These are phyloP conservation scores for Pseudolycoriella hygida DNA, from an alignment of 2,888 invertebrate genomes.

Conservation along the genomic window DNA sequence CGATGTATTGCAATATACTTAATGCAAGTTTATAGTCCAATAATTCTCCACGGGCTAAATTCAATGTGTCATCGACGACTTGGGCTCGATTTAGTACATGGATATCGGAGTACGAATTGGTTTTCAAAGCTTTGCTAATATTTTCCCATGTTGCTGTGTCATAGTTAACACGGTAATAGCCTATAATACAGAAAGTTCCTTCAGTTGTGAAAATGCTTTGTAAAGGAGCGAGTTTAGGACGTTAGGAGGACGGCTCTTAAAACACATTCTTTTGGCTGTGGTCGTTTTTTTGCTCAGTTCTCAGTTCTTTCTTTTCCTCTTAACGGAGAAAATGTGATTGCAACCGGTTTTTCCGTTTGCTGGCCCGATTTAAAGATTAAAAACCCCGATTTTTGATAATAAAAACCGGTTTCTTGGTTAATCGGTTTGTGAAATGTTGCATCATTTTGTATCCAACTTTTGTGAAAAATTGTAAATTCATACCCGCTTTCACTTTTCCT, in stretches of 20 bases:
- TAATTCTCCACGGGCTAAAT: conserved; percentile 48
- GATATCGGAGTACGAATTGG: conserved; percentile 31
- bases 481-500: no score
- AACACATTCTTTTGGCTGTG: no score
- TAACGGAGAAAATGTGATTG: no score
- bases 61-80: conserved; percentile 56
- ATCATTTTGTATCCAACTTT: no score
- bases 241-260: background rate
- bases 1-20: conserved; percentile 47
- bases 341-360: no score
- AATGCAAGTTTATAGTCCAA: conserved; percentile 44
- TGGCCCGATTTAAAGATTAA: no score
- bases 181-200: conserved; percentile 23
- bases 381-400: no score
- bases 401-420: no score
- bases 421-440: no score
- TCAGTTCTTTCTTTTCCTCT: no score
- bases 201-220: background rate
- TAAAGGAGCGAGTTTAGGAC: background rate
- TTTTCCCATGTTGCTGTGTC: conserved; percentile 37
- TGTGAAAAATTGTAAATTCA: no score
- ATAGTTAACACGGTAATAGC: conserved; percentile 51
- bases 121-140: conserved; percentile 30
- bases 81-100: conserved; percentile 56
- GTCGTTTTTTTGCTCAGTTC: background rate